Conservation (phyloP, 2,113 vertebrate genomes). For the Hoplias malabaricus region DNA sequence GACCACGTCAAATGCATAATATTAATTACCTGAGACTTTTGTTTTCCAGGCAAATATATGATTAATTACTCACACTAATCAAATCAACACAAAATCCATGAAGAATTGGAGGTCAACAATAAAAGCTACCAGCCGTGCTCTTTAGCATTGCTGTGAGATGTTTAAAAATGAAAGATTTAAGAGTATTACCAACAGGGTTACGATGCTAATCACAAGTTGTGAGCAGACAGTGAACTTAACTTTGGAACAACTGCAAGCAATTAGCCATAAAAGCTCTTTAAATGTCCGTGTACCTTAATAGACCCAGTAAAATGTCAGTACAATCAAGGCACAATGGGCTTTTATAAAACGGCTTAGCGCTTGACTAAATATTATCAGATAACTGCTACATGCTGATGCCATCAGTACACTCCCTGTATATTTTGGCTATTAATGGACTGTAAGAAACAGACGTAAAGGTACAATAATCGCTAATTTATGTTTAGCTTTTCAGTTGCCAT, state of each 20-base stretch:
- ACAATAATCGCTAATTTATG: not conserved
- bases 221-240: constrained; percentile 24
- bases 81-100: not conserved
- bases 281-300: constrained; percentile 26
- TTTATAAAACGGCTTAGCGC: constrained; percentile 26
- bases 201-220: constrained; percentile 25
- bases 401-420: constrained; percentile 10
- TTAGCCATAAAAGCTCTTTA: constrained; percentile 33
- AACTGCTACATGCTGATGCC: constrained; percentile 14
- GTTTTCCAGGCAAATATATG: not conserved
- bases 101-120: not conserved
- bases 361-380: constrained; percentile 25
- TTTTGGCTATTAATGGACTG: not conserved
- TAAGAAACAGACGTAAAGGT: not conserved
- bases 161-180: not conserved
- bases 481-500: not conserved
- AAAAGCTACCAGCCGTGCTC: not conserved
- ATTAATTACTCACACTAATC: constrained; percentile 4
- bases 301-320: constrained; percentile 33
- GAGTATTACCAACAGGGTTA: constrained; percentile 1
- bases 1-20: not conserved
- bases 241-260: constrained; percentile 43
- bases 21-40: not conserved
- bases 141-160: not conserved
- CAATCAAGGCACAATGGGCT: constrained; percentile 15